Evolutionary conservation across 2,113 vertebrate genomes (phyloP).

Genomic region (Panthera uncia): DNA sequence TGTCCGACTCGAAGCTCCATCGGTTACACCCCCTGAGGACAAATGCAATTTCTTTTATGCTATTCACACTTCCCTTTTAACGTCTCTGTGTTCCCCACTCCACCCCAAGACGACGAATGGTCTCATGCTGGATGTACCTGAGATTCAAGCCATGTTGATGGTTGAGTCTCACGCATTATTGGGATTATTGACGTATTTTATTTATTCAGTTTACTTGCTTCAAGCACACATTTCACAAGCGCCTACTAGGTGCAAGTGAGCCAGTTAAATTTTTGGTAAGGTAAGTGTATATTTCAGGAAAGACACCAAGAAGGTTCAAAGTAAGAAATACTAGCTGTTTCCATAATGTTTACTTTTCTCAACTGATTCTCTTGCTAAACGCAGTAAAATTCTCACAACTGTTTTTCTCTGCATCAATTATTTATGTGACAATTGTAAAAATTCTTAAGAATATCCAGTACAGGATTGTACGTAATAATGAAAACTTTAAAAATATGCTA

Average conservation of each 20-base stretch:
- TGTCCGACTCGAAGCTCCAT: no score
- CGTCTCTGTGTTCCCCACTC: not conserved
- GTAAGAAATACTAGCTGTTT: not conserved
- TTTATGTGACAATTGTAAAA: slow-evolving; percentile 39
- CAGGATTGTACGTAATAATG: not conserved
- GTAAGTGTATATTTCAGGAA: not conserved
- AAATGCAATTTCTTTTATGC: not conserved
- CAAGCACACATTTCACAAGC: not conserved
- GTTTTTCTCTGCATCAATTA: slow-evolving; percentile 45
- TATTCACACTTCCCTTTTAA: not conserved
- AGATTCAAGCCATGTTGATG: not conserved
- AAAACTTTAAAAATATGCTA: slow-evolving; percentile 47
- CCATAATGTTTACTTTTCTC: not conserved
- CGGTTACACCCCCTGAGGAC: not conserved
- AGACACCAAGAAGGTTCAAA: not conserved
- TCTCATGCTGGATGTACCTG: not conserved
- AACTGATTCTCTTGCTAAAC: not conserved
- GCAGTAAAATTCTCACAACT: slow-evolving; percentile 21
- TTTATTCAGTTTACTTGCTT: not conserved
- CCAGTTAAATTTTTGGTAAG: not conserved
- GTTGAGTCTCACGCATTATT: not conserved
- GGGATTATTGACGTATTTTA: not conserved
- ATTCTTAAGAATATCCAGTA: not conserved
- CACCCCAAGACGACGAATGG: not conserved
- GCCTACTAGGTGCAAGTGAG: not conserved